Evolutionary conservation across 2,888 invertebrate species (phyloP), one percentile per base, ranked within the genome.

Genomic region (Protonemura montana): DNA sequence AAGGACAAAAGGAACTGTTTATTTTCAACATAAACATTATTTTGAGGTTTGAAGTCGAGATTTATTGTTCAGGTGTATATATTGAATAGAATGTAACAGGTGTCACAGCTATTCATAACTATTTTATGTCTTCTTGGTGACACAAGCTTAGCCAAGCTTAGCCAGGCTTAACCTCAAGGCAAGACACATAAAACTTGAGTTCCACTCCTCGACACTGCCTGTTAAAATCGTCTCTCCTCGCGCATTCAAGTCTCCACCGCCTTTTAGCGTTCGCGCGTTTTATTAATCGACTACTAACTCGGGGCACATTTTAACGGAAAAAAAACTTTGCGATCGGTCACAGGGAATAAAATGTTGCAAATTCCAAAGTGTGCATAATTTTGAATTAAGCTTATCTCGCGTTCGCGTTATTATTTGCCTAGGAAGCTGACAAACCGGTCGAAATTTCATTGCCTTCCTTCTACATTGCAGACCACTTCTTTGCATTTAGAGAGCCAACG

Each of bases 341-440:
- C 59, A 13, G 59, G 1, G 26, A 28, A 78, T 78, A 28, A 78
- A 78, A 78, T 29, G 78, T 78, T 78, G 28, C 81, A 29, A 81
- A 81, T 81, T 10, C 81, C 30, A 30, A 35, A 59, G 59, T 59
- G 59, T 59, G 21, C 59, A 21, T 59, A 59, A 21, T 59, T 10
- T 21, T 59, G 59, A 13, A 59, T 59, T 21, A 59, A 59, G 59
- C 59, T 21, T 59, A 59, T 59, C 59, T 41, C n/a, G n/a, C 5
- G 35, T 35, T 3, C n/a, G 30, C 30, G 81, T 81, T 30, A 80
- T 21, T 80, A 30, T 29, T 30, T 30, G 82, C 10, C 82, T n/a
- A 41, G 82, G 82, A 41, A 83, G 82, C 82, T 41, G 82, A 83
- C 35, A 2, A 42, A 83, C 82, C 82, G 41, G 82, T 83, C 35